Percentiles rank a stretch among this genome's conserved stretches.
Evolutionary conservation across 2,888 invertebrate genomes (phyloP).

Genomic region (Tenthredo scrophulariae): DNA sequence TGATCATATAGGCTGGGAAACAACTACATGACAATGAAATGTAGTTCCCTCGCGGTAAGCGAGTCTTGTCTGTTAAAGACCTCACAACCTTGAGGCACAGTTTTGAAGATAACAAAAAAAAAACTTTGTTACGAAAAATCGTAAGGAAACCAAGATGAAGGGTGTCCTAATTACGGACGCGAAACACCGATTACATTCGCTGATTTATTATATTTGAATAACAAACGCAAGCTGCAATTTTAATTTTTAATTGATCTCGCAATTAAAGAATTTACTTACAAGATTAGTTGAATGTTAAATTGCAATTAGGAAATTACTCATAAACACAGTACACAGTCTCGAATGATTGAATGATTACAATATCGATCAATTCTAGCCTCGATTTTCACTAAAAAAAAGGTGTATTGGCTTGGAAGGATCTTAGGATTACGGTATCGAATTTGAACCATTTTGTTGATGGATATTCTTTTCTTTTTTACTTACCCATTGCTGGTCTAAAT

Average conservation of each 20-base stretch:
- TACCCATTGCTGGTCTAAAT: slow-evolving; percentile 86
- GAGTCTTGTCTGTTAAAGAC: background rate
- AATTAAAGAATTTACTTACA: no score
- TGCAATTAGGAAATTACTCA: no score
- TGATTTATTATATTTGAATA: no score
- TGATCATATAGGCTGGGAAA: background rate
- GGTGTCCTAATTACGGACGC: background rate
- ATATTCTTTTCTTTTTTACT: slow-evolving; percentile 60
- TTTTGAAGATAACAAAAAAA: background rate
- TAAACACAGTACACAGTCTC: no score
- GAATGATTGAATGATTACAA: no score
- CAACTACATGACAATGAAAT: background rate
- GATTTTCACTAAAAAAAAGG: no score
- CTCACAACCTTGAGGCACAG: background rate
- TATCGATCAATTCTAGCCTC: no score
- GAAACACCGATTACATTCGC: no score
- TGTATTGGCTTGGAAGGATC: no score
- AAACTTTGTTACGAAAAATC: background rate
- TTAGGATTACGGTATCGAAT: background rate
- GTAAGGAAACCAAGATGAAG: background rate
- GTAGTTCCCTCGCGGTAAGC: background rate
- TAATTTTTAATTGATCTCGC: no score
- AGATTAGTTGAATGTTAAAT: no score
- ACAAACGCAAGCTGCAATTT: no score
- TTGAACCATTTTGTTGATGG: background rate